Evolutionary conservation across 2,888 invertebrate species (phyloP), one percentile per base, ranked within the genome.

Genomic region (Parnassius smintheus): DNA sequence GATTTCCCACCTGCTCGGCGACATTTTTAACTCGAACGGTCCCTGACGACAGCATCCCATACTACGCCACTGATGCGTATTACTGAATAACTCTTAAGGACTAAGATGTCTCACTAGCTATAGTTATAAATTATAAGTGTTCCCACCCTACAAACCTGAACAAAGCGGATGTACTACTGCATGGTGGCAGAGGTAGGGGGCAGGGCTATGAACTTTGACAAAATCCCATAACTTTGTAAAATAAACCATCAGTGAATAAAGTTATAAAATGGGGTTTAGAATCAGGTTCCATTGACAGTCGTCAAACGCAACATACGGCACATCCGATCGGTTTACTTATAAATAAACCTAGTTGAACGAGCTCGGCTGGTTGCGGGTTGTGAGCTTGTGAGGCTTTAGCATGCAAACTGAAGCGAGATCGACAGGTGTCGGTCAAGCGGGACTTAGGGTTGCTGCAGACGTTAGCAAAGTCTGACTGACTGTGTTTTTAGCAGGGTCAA

Each of bases 351-450:
- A 59, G 59, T 59, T 46, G 42, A 13, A 64, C 63, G 51, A 56
- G 63, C 50, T 52, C 22, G 12, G n/a, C 11, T 44, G 50, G 44
- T 49, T 44, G n/a, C 11, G 25, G 54, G n/a, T 13, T 35, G 3
- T 3, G 35, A 7, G 54, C 10, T 13, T 35, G 3, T 3, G 35
- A 7, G 4, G 35, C 35, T 35, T 10, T 46, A 52, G 59, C 63
- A 64, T 64, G 63, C 59, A 64, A 64, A 64, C 63, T 52, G 63
- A 64, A 56, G 59, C 63, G 10, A 59, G 63, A 64, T 59, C 46
- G 63, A 64, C 63, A 64, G 63, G 63, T 64, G 63, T 58, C 59
- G 52, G 22, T 22, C 18, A 13, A 8, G 13, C 11, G n/a, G 50
- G n/a, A 2, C 8, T 64, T 41, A 64, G 52, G 63, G 12, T 4